Evolutionary conservation across 1,140 invertebrate genomes (phyloP).

Genomic region (Penaeus japonicus): DNA sequence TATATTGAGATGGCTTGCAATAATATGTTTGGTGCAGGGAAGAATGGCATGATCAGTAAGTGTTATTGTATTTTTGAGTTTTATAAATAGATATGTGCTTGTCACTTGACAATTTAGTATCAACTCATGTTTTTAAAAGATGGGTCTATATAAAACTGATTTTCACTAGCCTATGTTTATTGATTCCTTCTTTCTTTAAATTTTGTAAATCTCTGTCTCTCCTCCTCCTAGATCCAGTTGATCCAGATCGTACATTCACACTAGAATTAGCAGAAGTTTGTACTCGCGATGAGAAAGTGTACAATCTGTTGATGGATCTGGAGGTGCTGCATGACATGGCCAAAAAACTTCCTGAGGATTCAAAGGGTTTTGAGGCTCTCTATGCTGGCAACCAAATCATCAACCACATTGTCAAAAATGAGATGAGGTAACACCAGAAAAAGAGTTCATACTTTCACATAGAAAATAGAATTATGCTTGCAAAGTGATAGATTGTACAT

Average conservation of each 20-base stretch:
- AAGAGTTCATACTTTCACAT: too few relatives aligned
- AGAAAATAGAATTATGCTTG: too few relatives aligned
- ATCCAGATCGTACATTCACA: neutral
- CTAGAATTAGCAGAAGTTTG: slow-evolving; percentile 16
- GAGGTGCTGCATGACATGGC: neutral
- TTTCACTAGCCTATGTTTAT: neutral
- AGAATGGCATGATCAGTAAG: slow-evolving; percentile 43
- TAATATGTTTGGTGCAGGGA: slow-evolving; percentile 32
- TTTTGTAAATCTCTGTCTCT: neutral
- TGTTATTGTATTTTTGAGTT: neutral
- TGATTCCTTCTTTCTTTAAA: neutral
- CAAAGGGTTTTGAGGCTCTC: too few relatives aligned
- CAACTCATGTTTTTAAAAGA: too few relatives aligned
- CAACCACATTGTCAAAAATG: too few relatives aligned
- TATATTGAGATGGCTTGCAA: slow-evolving; percentile 36
- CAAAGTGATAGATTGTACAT: too few relatives aligned
- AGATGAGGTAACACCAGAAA: too few relatives aligned
- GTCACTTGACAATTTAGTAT: too few relatives aligned
- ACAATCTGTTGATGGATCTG: neutral
- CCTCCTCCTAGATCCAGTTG: slow-evolving; percentile 4
- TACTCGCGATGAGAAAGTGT: neutral
- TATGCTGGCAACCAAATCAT: too few relatives aligned
- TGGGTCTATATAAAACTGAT: neutral
- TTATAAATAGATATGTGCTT: too few relatives aligned
- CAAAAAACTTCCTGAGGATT: too few relatives aligned